These are phyloP conservation scores for Agelastica alni DNA, from an alignment of 2,888 invertebrate species.

Conservation along the genomic window DNA sequence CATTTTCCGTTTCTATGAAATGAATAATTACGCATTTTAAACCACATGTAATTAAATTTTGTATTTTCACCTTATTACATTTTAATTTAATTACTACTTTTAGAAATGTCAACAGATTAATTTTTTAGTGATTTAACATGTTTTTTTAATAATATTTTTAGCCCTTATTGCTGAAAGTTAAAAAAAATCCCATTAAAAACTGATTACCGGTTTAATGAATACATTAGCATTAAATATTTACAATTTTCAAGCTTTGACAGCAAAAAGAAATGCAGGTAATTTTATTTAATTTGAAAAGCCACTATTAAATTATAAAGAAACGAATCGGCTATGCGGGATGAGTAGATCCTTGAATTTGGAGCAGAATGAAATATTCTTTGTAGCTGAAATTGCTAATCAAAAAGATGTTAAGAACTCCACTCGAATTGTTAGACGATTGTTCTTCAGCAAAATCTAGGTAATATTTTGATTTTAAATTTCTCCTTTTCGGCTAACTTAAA, in stretches of 20 bases:
- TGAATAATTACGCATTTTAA: no score
- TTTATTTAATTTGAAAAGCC: constrained; percentile 7
- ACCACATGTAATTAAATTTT: no score
- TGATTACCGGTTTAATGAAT: no score
- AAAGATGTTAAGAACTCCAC: constrained; percentile 19
- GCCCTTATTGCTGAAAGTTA: no score
- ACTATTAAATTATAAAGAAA: constrained; percentile 3
- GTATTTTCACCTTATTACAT: no score
- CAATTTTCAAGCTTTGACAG: neutral
- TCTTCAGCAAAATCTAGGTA: constrained; percentile 21
- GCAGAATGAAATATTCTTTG: constrained; percentile 12
- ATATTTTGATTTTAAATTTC: constrained; percentile 15
- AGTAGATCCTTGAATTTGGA: constrained; percentile 7
- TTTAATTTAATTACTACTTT: no score
- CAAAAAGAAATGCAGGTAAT: neutral
- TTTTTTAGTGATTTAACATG: no score
- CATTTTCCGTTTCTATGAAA: no score
- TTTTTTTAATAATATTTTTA: no score
- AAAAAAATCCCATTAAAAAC: no score
- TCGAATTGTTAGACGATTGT: constrained; percentile 18
- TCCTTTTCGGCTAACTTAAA: neutral
- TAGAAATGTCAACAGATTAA: no score
- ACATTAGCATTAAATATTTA: neutral
- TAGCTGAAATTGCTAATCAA: constrained; percentile 19
- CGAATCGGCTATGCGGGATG: constrained; percentile 4